phyloP scores from a whole-genome alignment of 1,140 invertebrate species.

The Penaeus indicus region DNA sequence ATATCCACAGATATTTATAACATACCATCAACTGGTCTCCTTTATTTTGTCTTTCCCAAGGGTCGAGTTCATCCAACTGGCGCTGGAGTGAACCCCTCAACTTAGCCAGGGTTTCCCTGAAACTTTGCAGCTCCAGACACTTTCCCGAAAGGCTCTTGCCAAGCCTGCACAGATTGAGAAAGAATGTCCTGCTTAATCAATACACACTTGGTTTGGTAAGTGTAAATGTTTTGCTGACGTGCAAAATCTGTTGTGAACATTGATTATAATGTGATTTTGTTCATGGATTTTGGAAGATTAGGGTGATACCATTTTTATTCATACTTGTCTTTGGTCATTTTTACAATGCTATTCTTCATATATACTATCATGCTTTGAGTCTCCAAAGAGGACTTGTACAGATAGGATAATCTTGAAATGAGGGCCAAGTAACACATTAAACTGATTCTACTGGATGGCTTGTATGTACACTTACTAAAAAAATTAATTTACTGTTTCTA shows the following conservation, averaged over 20 bases:
- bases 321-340: too few relatives aligned
- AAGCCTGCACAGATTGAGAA: conserved; percentile 74
- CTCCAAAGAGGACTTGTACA: too few relatives aligned
- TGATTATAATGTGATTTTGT: not conserved
- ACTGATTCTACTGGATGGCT: too few relatives aligned
- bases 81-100: conserved; percentile 91
- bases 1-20: not conserved
- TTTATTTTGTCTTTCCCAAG: conserved; percentile 73
- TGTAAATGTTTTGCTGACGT: conserved; percentile 8
- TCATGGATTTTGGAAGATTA: too few relatives aligned
- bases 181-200: conserved; percentile 88
- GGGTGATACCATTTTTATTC: too few relatives aligned
- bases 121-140: conserved; percentile 89
- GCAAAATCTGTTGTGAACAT: not conserved
- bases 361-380: too few relatives aligned
- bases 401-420: too few relatives aligned
- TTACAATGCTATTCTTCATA: too few relatives aligned
- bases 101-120: conserved; percentile 97
- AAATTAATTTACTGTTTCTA: too few relatives aligned
- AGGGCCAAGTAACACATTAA: too few relatives aligned
- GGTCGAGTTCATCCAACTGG: conserved; percentile 95
- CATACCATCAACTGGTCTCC: too few relatives aligned
- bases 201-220: conserved; percentile 79
- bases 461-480: too few relatives aligned
- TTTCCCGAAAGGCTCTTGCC: conserved; percentile 84